Base-by-base conservation (phyloP, 2,888 invertebrate genomes). In the Pheosia gnoma region DNA sequence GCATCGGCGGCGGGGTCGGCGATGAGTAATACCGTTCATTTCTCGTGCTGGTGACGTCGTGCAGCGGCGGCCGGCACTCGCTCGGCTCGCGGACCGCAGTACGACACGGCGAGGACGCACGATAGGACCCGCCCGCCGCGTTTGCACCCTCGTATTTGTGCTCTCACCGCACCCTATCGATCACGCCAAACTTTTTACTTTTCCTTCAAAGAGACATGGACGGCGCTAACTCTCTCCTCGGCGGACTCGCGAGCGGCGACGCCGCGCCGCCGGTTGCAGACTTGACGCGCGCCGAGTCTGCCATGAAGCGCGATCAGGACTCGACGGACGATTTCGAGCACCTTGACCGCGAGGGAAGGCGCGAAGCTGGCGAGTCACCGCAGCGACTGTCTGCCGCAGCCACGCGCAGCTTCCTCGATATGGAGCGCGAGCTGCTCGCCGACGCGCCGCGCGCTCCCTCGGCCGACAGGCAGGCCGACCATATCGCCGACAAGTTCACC, bases 291-390 rank as follows among this genome's bases (percentile, higher is more conserved):
- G 63, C 71, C 39, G 80, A 79, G 61, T 72, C 79, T 51, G 67
- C 75, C 60, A 83, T 92, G 80, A 93, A 93, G 78, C 94, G 96
- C 67, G 96, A 96, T 72, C 94, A 95, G 80, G 96, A 96, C 83
- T 96, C 96, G 43, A 92, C 95, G 67, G 96, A 96, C 80, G 96
- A 96, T 89, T 96, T 96, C 84, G 96, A 96, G 86, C 96, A 96
- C 85, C 90, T 96, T 71, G 96, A 95, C 71, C 95, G 95, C 78
- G 95, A 95, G 67, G 89, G 89, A 57, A 85, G 81, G 66, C 89
- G 87, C 60, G 90, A 91, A 60, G 65, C 82, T 60, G 77, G 81
- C 51, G 89, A 87, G 66, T 84, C 88, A 7, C 88, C 87, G 57
- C 79, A 82, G 62, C 88, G 87, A 64, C 81, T 80, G 64, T 82